Conservation (phyloP, 2,113 vertebrate genomes). For the Bos indicus region DNA sequence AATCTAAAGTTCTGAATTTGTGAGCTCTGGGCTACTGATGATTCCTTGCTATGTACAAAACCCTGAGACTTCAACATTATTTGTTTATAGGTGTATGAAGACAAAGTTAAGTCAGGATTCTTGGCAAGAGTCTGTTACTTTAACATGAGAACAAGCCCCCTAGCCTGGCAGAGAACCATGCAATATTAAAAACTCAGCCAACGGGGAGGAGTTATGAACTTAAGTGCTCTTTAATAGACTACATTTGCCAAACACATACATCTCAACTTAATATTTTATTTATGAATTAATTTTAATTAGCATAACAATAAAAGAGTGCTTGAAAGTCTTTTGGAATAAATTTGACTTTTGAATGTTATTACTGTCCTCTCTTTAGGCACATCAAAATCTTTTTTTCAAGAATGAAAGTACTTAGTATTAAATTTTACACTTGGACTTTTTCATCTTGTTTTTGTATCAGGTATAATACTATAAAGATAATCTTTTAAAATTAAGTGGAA, state of each 20-base stretch:
- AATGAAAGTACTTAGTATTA: neutral
- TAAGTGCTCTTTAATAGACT: slow-evolving; percentile 36
- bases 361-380: slow-evolving; percentile 9
- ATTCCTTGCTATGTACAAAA: neutral
- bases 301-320: slow-evolving; percentile 48
- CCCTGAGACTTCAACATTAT: neutral
- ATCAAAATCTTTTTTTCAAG: slow-evolving; percentile 32
- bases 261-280: slow-evolving; percentile 51
- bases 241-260: slow-evolving; percentile 33
- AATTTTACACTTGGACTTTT: slow-evolving; percentile 3
- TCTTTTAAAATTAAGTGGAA: neutral
- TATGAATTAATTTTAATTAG: slow-evolving; percentile 66
- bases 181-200: slow-evolving; percentile 18
- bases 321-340: slow-evolving; percentile 40
- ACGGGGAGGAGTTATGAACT: slow-evolving; percentile 15
- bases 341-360: slow-evolving; percentile 48
- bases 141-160: neutral
- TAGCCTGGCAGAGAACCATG: slow-evolving; percentile 15
- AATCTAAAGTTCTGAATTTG: neutral
- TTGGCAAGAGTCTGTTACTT: slow-evolving; percentile 1
- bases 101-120: neutral
- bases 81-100: neutral
- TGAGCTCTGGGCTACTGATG: neutral
- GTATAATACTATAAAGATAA: neutral
- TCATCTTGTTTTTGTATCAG: neutral